Conservation (phyloP, 2,113 vertebrate species). For the Solenodon paradoxus region DNA sequence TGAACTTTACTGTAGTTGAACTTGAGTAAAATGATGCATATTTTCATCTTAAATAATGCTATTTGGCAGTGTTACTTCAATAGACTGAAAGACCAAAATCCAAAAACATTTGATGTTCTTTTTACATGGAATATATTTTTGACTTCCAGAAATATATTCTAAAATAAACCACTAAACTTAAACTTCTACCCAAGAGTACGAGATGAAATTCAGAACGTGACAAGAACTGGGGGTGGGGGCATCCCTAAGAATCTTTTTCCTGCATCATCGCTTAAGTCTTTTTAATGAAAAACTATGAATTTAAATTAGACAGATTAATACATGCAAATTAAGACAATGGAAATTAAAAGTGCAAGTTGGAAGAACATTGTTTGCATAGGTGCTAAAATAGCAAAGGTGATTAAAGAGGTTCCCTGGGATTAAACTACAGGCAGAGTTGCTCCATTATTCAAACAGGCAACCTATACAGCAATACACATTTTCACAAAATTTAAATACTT, state of each 20-base stretch:
- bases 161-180: slow-evolving; percentile 44
- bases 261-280: slow-evolving; percentile 34
- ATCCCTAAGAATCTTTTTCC: neutral
- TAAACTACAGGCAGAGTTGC: slow-evolving; percentile 11
- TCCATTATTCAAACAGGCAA: slow-evolving; percentile 43
- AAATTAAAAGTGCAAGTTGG: slow-evolving; percentile 61
- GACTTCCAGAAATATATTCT: slow-evolving; percentile 33
- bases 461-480: slow-evolving; percentile 30
- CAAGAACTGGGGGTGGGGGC: slow-evolving; percentile 39
- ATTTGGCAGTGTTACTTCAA: no score
- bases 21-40: no score
- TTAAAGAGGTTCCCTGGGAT: slow-evolving; percentile 57
- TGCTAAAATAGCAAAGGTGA: slow-evolving; percentile 36
- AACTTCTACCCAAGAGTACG: slow-evolving; percentile 33
- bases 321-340: slow-evolving; percentile 60
- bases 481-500: slow-evolving; percentile 38
- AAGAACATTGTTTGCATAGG: neutral
- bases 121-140: slow-evolving; percentile 50
- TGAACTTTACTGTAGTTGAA: no score
- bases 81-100: no score
- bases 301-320: slow-evolving; percentile 68
- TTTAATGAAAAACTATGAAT: slow-evolving; percentile 66
- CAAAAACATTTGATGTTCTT: slow-evolving; percentile 57
- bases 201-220: slow-evolving; percentile 55
- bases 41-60: no score